Conservation (phyloP, 92 coral and sea anemone genomes). For the Porites lobata region DNA sequence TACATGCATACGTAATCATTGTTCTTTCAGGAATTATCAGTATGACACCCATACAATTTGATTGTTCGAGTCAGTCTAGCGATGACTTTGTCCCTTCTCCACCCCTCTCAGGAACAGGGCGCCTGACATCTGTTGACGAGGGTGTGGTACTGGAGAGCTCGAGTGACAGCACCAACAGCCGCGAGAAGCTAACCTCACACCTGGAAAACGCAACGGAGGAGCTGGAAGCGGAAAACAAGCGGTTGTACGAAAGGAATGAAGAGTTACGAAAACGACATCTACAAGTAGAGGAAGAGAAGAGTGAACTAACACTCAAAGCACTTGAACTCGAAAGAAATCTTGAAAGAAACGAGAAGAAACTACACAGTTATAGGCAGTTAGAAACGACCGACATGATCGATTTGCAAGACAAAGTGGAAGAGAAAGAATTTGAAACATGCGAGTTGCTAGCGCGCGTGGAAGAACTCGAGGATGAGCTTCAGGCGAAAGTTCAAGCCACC, state of each 20-base stretch:
- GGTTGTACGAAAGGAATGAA: constrained; percentile 73
- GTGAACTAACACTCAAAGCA: constrained; percentile 42
- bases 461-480: constrained; percentile 65
- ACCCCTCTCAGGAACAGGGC: constrained; percentile 56
- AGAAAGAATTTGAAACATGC: constrained; percentile 53
- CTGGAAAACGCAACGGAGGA: constrained; percentile 72
- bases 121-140: constrained; percentile 87
- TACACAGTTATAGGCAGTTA: background rate
- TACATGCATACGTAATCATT: background rate
- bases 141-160: constrained; percentile 94
- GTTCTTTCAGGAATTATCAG: constrained; percentile 15
- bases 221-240: constrained; percentile 76
- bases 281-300: constrained; percentile 78
- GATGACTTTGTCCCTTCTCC: constrained; percentile 58
- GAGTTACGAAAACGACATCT: constrained; percentile 69
- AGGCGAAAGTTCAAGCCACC: constrained; percentile 15
- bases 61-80: constrained; percentile 49
- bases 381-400: constrained; percentile 18
- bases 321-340: constrained; percentile 53
- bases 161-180: constrained; percentile 79
- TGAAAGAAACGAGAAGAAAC: constrained; percentile 21
- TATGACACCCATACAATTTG: constrained; percentile 25
- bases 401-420: constrained; percentile 54
- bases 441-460: constrained; percentile 55
- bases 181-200: constrained; percentile 71